Conservation (phyloP, 1,140 invertebrate genomes). For the Brachionus plicatilis region DNA sequence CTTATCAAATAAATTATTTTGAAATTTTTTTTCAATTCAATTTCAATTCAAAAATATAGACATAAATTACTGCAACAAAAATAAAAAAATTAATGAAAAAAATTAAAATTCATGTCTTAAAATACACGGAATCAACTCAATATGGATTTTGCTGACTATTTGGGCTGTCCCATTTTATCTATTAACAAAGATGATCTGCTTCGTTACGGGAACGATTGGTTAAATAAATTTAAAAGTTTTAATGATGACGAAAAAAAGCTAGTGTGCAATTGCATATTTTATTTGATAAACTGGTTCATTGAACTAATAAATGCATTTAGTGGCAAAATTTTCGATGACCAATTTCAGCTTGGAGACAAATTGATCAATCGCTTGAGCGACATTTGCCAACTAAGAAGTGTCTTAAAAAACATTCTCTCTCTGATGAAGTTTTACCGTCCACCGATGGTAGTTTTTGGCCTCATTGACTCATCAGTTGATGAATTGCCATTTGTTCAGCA, state of each 20-base stretch:
- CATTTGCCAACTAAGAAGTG: background rate
- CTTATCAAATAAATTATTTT: too few relatives aligned
- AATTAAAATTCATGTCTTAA: too few relatives aligned
- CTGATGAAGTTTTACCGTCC: constrained; percentile 16
- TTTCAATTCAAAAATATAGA: too few relatives aligned
- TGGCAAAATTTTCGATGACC: background rate
- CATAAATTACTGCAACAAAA: too few relatives aligned
- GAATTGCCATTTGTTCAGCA: constrained; percentile 11
- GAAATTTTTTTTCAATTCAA: too few relatives aligned
- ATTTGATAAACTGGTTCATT: constrained; percentile 32
- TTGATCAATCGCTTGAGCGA: background rate
- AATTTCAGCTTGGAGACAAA: background rate
- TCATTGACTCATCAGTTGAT: constrained; percentile 22
- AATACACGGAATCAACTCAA: too few relatives aligned
- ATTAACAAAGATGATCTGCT: constrained; percentile 4
- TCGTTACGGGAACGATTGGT: background rate
- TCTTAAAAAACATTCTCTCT: background rate
- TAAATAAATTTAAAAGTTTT: background rate
- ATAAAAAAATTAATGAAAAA: too few relatives aligned
- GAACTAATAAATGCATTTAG: constrained; percentile 27
- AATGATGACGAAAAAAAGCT: constrained; percentile 35
- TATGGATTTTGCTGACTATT: background rate
- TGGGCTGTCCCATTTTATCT: constrained; percentile 16
- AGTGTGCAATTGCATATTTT: constrained; percentile 25
- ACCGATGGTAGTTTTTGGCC: constrained; percentile 33